These are phyloP conservation scores for Germaria angustata DNA, from an alignment of 2,888 invertebrate genomes.

Conservation along the genomic window DNA sequence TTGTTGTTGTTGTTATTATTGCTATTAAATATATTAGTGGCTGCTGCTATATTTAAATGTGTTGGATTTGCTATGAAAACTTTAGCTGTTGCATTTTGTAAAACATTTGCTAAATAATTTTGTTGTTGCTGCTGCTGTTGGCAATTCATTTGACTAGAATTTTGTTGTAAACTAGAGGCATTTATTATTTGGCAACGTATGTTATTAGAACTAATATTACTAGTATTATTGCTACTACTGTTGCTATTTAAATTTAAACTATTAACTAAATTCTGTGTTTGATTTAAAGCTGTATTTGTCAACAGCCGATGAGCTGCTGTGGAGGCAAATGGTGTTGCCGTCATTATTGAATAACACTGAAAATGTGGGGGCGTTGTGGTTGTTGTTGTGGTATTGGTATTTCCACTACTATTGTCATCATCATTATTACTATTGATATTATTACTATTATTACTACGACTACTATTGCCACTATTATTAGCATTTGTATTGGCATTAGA, in stretches of 20 bases:
- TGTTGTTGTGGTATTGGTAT: neutral
- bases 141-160: constrained; percentile 72
- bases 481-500: neutral
- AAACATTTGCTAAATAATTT: constrained; percentile 64
- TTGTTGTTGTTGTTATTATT: constrained; percentile 70
- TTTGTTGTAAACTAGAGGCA: constrained; percentile 72
- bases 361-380: constrained; percentile 53
- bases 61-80: constrained; percentile 68
- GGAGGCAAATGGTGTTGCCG: constrained; percentile 60
- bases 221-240: constrained; percentile 37
- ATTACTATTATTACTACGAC: constrained; percentile 36
- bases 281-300: constrained; percentile 60
- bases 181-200: constrained; percentile 75
- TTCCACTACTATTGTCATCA: neutral
- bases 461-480: constrained; percentile 24
- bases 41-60: constrained; percentile 67
- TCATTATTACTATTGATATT: constrained; percentile 35
- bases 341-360: constrained; percentile 71
- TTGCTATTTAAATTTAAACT: constrained; percentile 66
- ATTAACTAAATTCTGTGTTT: constrained; percentile 65
- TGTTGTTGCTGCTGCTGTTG: constrained; percentile 64
- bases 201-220: constrained; percentile 58
- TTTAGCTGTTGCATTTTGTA: constrained; percentile 69
- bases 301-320: constrained; percentile 65
- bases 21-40: constrained; percentile 69